Evolutionary conservation across 2,113 vertebrate genomes (phyloP), one percentile per base, ranked within the genome.

Genomic region (Setophaga kirtlandii): DNA sequence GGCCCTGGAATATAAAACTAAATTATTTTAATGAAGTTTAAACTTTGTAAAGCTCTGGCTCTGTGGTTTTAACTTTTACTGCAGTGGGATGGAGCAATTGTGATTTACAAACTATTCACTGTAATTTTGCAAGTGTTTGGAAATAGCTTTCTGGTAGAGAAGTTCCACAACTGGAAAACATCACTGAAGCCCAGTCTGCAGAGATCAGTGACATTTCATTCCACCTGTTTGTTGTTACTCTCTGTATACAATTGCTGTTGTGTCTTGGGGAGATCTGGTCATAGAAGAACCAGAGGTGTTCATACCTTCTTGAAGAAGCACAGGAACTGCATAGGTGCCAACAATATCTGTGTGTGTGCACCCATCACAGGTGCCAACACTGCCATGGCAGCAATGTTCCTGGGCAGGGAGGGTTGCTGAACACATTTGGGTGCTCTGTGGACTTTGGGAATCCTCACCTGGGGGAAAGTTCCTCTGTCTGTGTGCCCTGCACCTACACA

Each of bases 401-500:
- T 15, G 8, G 15, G 52, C 10, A 1, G 28, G 33, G 28, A 52
- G 19, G 2, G 11, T 67, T 3, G 4, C 55, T 60, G 60, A 28
- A 19, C 28, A 9, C 1, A 5, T 0, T 1, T 23, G 15, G 3
- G 2, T 42, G 64, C 23, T 47, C 23, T n/a, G 7, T 1, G 5
- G 42, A 59, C 7, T 44, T 62, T 5, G 2, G 6, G n/a, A 75
- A 25, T 62, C 47, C 15, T 79, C 19, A 12, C 12, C 22, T 63
- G 4, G 11, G 15, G 2, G 3, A 12, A 41, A 3, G 8, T 31
- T 63, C 24, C 50, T 55, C 39, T 75, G 21, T 23, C 37, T 42
- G 58, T 0, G 0, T 20, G 47, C 15, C 22, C 22, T 68, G 44
- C 17, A 35, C 31, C 49, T n/a, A 7, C 6, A 2, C 0, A 46